A percentile compares a stretch with the other conserved stretches of the same genome.
These are phyloP conservation scores for Dolichallabes microphthalmus DNA, from an alignment of 2,113 vertebrate species.

Conservation along the genomic window DNA sequence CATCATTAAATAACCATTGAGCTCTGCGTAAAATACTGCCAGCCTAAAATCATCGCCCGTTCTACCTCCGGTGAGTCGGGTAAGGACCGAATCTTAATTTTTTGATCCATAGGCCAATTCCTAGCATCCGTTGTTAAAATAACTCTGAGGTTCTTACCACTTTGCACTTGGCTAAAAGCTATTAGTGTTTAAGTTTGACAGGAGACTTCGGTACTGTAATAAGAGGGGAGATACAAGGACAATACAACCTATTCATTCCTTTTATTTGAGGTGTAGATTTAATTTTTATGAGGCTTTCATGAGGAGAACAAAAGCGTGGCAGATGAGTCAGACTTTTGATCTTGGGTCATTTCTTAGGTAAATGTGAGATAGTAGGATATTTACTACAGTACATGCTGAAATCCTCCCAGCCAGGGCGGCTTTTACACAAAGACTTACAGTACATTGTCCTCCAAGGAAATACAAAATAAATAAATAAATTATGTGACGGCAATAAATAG, in stretches of 20 bases:
- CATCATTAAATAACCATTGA: neutral
- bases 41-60: neutral
- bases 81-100: neutral
- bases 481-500: neutral
- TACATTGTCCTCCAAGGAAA: neutral
- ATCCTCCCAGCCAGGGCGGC: neutral
- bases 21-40: neutral
- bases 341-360: slow-evolving; percentile 5
- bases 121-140: neutral
- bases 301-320: neutral
- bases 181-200: slow-evolving; percentile 26
- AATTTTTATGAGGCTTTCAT: slow-evolving; percentile 18
- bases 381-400: neutral
- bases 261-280: slow-evolving; percentile 8
- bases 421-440: neutral
- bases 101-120: slow-evolving; percentile 9
- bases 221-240: neutral
- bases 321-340: too few relatives aligned
- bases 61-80: neutral
- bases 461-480: neutral
- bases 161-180: neutral
- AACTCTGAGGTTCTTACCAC: neutral
- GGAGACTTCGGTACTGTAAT: neutral
- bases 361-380: neutral
- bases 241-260: slow-evolving; percentile 5